Evolutionary conservation across 2,888 invertebrate species (phyloP).

Genomic region (Pterostichus niger): DNA sequence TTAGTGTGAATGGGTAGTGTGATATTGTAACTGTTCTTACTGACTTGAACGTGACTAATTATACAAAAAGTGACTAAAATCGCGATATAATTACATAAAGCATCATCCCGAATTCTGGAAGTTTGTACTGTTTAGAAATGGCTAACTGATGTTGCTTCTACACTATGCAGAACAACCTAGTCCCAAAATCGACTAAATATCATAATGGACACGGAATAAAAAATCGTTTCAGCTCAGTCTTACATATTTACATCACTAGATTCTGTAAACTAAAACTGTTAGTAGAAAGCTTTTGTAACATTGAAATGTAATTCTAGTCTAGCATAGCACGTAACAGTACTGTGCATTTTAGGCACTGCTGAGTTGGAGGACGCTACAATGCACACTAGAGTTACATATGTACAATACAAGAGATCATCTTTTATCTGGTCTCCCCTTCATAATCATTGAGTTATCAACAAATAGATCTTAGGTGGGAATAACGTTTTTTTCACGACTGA

Average conservation of each 20-base stretch:
- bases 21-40: conserved; percentile 51
- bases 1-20: conserved; percentile 42
- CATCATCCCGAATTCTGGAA: conserved; percentile 65
- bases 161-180: conserved; percentile 66
- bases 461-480: conserved; percentile 56
- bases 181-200: conserved; percentile 65
- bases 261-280: conserved; percentile 65
- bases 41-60: conserved; percentile 56
- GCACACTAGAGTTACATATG: conserved; percentile 52
- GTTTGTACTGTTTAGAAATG: conserved; percentile 68
- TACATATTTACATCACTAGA: conserved; percentile 68
- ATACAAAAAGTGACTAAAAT: conserved; percentile 65
- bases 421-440: conserved; percentile 44
- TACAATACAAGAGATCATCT: conserved; percentile 53
- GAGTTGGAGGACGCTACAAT: conserved; percentile 2
- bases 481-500: conserved; percentile 60
- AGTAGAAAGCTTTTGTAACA: conserved; percentile 67
- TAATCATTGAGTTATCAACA: conserved; percentile 50
- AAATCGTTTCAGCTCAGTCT: conserved; percentile 68
- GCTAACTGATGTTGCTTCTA: conserved; percentile 67
- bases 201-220: conserved; percentile 66
- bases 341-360: conserved; percentile 42
- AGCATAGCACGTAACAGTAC: conserved; percentile 51
- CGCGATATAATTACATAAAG: conserved; percentile 65
- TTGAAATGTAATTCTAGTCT: conserved; percentile 64